phyloP scores from a whole-genome alignment of 2,113 vertebrate species.

The Petrocephalus zakoni region DNA sequence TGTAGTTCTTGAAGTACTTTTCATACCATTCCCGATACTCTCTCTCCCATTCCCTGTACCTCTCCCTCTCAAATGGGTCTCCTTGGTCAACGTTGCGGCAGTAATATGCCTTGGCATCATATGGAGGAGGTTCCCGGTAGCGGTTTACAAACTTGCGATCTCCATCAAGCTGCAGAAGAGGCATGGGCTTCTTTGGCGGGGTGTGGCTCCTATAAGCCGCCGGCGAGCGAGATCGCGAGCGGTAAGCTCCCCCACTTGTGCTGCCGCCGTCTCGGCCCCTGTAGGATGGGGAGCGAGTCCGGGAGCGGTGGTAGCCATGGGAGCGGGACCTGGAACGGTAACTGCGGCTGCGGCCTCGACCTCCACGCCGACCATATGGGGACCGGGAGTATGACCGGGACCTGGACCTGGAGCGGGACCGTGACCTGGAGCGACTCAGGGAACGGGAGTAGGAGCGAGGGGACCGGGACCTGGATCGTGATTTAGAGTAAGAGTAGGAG shows the following conservation, averaged over 20 bases:
- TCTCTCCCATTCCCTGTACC: slow-evolving; percentile 81
- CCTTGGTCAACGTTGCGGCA: slow-evolving; percentile 64
- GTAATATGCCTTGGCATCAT: slow-evolving; percentile 76
- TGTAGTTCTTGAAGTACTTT: slow-evolving; percentile 81
- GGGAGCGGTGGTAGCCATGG: slow-evolving; percentile 78
- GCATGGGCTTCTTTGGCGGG: slow-evolving; percentile 73
- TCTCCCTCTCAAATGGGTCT: slow-evolving; percentile 80
- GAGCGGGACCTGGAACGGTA: slow-evolving; percentile 77
- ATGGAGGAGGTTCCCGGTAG: slow-evolving; percentile 73
- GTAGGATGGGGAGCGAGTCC: slow-evolving; percentile 79
- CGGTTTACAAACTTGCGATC: slow-evolving; percentile 70
- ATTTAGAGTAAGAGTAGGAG: slow-evolving; percentile 79
- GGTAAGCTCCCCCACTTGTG: slow-evolving; percentile 46
- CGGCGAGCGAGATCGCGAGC: slow-evolving; percentile 77
- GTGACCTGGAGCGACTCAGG: slow-evolving; percentile 80
- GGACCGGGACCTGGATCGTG: slow-evolving; percentile 80
- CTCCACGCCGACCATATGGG: slow-evolving; percentile 65
- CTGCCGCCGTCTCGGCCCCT: slow-evolving; percentile 49
- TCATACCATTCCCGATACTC: slow-evolving; percentile 91
- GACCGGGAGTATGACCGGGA: slow-evolving; percentile 80
- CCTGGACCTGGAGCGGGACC: slow-evolving; percentile 82
- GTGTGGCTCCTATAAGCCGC: slow-evolving; percentile 69
- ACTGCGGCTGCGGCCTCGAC: slow-evolving; percentile 68
- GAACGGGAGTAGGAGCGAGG: slow-evolving; percentile 75
- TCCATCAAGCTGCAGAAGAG: slow-evolving; percentile 57